Percentiles rank a stretch among this genome's conserved stretches.
Evolutionary conservation across 2,113 vertebrate genomes (phyloP).

Genomic region (Grammomys dolichurus): DNA sequence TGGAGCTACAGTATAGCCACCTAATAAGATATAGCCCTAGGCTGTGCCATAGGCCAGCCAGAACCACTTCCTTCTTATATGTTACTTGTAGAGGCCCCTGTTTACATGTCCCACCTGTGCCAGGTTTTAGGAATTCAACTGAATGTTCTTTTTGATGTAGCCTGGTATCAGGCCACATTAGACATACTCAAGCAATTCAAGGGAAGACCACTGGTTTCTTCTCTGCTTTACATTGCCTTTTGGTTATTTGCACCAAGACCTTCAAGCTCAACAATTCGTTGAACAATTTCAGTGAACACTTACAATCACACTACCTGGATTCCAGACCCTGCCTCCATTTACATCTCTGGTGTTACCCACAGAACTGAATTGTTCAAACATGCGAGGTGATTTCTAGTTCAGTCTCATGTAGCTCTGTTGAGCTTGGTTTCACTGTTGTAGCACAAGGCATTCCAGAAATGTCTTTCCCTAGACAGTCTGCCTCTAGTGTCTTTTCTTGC

Average conservation of each 20-base stretch:
- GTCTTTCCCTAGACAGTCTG: not conserved
- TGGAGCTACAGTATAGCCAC: not conserved
- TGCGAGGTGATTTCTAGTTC: slow-evolving; percentile 5
- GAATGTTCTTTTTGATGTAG: slow-evolving; percentile 7
- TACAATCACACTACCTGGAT: not conserved
- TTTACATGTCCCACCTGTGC: not conserved
- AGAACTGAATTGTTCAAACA: slow-evolving; percentile 35
- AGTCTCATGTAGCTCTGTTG: not conserved
- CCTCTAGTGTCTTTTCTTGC: not conserved
- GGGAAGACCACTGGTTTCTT: not conserved
- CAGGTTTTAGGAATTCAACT: slow-evolving; percentile 15
- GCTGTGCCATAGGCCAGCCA: not conserved
- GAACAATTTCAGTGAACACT: not conserved
- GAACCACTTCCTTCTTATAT: not conserved
- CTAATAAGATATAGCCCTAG: not conserved
- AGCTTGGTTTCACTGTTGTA: slow-evolving; percentile 40
- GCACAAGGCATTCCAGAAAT: not conserved
- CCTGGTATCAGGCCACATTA: not conserved
- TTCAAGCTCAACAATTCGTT: not conserved
- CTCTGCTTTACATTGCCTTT: not conserved
- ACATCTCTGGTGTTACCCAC: not conserved
- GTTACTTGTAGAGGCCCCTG: not conserved
- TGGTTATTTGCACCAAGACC: not conserved
- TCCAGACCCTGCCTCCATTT: not conserved
- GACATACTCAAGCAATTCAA: not conserved